Evolutionary conservation across 1,140 invertebrate species (phyloP), one percentile per base, ranked within the genome.

Genomic region (Heliconius melpomene): DNA sequence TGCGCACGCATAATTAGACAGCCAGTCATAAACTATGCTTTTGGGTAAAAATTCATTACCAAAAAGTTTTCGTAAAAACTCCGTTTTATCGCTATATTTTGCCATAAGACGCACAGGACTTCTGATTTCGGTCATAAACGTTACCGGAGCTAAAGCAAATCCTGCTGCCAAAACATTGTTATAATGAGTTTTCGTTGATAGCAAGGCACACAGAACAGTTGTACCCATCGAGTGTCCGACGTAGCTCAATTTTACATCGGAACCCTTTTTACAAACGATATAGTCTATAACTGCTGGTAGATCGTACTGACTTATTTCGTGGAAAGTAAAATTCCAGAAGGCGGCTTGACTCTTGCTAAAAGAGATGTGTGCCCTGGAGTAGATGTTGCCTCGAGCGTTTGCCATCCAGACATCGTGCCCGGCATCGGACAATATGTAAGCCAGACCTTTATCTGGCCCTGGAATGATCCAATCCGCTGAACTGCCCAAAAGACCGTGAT

Each of bases 401-500:
- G 95, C 96, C 77, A 97, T 77, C 96, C 96, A 97, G 6, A 97
- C 96, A 83, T 97, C 96, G 80, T 96, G 97, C 1, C 96, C 96
- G 26, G 90, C 93, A 77, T 97, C 95, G 8, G 96, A 95, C 36
- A 97, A 89, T 72, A 96, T 93, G 83, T 95, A 96, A 1, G 96
- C 95, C 79, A 96, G 86, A 29, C 94, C 95, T 86, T 95, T 96
- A 50, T 96, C 89, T 2, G 95, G 95, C n/a, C 96, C 96, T 82
- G 96, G 95, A 6, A 97, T 91, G 16, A 98, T 94, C 96, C 96
- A 98, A 88, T 97, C 97, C 1, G 96, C 95, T 2, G 97, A 97
- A 85, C 96, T 97, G 16, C 96, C 96, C 0, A 98, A 89, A 9
- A 98, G 93, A 1, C 97, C 98, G 90, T 98, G 98, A 87, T 98